A percentile compares a stretch with the other conserved stretches of the same genome.
These are phyloP conservation scores for Anagyrus pseudococci DNA, from an alignment of 2,888 invertebrate genomes.

Conservation along the genomic window DNA sequence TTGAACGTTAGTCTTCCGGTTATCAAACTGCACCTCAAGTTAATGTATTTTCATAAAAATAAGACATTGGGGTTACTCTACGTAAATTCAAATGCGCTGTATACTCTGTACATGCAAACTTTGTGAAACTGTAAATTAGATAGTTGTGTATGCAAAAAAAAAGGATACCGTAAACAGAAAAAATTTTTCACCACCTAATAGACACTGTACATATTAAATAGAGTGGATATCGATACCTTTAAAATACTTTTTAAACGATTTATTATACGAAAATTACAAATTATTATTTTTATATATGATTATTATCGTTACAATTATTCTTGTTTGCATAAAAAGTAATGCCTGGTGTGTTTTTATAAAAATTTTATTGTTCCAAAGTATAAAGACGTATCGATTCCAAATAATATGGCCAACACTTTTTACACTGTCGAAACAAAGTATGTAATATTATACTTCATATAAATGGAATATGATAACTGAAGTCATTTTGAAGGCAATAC, in stretches of 20 bases:
- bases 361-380: neutral
- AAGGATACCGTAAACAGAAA: too few relatives aligned
- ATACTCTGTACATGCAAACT: too few relatives aligned
- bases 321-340: neutral
- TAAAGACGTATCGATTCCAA: slow-evolving; percentile 6
- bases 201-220: slow-evolving; percentile 12
- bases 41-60: too few relatives aligned
- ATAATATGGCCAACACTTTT: neutral
- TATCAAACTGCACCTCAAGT: too few relatives aligned
- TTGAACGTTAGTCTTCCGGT: too few relatives aligned
- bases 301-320: too few relatives aligned
- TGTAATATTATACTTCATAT: neutral
- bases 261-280: neutral
- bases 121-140: too few relatives aligned
- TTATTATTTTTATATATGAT: too few relatives aligned
- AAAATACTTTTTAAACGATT: neutral
- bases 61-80: too few relatives aligned
- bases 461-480: neutral
- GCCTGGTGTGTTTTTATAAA: neutral
- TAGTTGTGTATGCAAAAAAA: too few relatives aligned
- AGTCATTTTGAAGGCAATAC: neutral
- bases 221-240: neutral
- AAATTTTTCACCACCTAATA: neutral
- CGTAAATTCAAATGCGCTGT: too few relatives aligned
- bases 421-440: neutral